Conservation (phyloP, 2,113 vertebrate species). For the Suricata suricatta region DNA sequence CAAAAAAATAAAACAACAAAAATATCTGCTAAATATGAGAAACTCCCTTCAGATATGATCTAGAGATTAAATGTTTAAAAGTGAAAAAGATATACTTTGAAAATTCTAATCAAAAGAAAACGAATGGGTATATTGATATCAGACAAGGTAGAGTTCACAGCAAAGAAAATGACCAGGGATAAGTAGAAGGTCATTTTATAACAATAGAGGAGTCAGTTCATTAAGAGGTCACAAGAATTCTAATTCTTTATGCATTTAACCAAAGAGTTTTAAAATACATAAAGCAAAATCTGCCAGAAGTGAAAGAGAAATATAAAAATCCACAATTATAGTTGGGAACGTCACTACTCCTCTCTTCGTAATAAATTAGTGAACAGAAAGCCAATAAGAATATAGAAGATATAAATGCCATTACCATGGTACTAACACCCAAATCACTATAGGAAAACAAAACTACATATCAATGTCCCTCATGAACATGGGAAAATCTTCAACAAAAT, state of each 20-base stretch:
- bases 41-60: neutral
- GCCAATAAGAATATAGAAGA: neutral
- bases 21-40: neutral
- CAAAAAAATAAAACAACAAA: neutral
- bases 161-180: neutral
- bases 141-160: neutral
- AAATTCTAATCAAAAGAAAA: neutral
- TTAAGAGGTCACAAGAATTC: neutral
- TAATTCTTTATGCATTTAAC: neutral
- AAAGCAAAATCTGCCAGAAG: neutral
- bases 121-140: neutral
- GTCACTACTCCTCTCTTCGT: neutral
- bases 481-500: neutral
- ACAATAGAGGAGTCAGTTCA: neutral
- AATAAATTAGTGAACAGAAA: neutral
- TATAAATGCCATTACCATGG: neutral
- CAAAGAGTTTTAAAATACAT: neutral
- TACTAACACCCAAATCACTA: neutral
- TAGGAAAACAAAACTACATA: neutral
- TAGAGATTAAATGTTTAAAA: conserved; percentile 10
- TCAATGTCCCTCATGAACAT: neutral
- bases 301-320: neutral
- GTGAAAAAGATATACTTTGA: neutral
- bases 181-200: neutral
- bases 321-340: neutral